Evolutionary conservation across 2,797 vertebrate genomes (phyloP).

Genomic region (Florisuga fusca): DNA sequence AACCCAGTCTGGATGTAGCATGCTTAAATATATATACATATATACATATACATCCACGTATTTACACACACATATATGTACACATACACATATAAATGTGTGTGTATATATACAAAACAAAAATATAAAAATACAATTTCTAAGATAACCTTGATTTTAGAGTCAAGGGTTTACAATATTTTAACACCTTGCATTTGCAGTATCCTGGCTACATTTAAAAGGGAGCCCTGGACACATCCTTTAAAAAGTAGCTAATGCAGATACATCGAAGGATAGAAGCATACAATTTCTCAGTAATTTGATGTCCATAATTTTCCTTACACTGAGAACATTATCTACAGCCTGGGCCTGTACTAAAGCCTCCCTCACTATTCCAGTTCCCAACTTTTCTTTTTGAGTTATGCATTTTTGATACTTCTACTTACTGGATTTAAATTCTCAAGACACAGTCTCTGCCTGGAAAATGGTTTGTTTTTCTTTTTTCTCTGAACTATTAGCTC

Average conservation of each 20-base stretch:
- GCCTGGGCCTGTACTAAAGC: background rate
- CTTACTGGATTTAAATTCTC: background rate
- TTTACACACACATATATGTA: background rate
- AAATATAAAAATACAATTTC: background rate
- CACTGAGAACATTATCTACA: background rate
- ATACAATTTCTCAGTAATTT: background rate
- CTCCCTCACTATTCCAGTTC: background rate
- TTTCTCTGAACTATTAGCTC: background rate
- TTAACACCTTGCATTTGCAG: background rate
- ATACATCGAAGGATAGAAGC: background rate
- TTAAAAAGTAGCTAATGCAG: background rate
- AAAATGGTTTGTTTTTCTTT: slow-evolving; percentile 42
- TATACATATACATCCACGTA: too few relatives aligned
- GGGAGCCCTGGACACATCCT: background rate
- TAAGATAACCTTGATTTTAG: background rate
- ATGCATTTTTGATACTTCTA: background rate
- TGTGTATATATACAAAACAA: background rate
- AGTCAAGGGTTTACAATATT: background rate
- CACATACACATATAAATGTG: rapidly evolving
- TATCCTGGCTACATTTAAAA: background rate
- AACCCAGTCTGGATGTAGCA: background rate
- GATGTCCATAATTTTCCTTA: background rate
- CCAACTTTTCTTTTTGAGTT: background rate
- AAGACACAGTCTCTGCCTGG: background rate
- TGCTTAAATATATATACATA: rapidly evolving